A percentile compares a stretch with the other conserved stretches of the same genome.
Conservation (phyloP, 2,113 vertebrate genomes). For the Cyphotilapia sp. region DNA sequence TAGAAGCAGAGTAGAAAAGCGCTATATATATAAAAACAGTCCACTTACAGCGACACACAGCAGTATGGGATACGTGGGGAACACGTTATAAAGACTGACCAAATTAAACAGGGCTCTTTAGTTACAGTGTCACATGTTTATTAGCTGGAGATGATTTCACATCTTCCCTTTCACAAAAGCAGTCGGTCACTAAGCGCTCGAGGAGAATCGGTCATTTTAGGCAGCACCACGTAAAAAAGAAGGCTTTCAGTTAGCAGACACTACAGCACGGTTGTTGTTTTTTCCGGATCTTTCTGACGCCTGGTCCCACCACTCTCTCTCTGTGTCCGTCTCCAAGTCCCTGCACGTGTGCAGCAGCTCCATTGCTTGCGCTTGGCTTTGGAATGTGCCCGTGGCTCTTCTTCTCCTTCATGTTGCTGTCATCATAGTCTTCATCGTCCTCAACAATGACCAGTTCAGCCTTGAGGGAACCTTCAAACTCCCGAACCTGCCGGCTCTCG, state of each 20-base stretch:
- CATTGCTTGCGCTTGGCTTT: conserved; percentile 60
- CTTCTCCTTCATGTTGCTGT: not conserved
- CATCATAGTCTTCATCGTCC: conserved; percentile 54
- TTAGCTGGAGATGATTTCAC: not conserved
- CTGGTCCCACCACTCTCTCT: conserved; percentile 65
- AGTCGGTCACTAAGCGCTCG: not conserved
- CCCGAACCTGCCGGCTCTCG: conserved; percentile 44
- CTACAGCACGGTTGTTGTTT: conserved; percentile 47
- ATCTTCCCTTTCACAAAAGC: not conserved
- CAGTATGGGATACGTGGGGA: fast-evolving
- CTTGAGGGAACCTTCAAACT: conserved; percentile 76
- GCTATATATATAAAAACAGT: not conserved
- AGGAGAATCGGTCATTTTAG: fast-evolving
- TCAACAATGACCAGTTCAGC: conserved; percentile 85
- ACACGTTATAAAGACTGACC: not conserved
- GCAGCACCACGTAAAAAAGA: not conserved
- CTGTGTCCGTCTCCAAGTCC: not conserved
- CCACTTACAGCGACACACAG: not conserved
- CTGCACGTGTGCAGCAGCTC: conserved; percentile 41
- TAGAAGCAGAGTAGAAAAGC: not conserved
- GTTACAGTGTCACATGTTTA: not conserved
- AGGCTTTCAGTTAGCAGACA: conserved; percentile 9
- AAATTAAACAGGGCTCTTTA: not conserved
- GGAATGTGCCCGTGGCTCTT: conserved; percentile 10
- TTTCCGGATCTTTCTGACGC: conserved; percentile 66